Base-by-base conservation (phyloP, 2,113 vertebrate genomes). In the Alosa alosa region DNA sequence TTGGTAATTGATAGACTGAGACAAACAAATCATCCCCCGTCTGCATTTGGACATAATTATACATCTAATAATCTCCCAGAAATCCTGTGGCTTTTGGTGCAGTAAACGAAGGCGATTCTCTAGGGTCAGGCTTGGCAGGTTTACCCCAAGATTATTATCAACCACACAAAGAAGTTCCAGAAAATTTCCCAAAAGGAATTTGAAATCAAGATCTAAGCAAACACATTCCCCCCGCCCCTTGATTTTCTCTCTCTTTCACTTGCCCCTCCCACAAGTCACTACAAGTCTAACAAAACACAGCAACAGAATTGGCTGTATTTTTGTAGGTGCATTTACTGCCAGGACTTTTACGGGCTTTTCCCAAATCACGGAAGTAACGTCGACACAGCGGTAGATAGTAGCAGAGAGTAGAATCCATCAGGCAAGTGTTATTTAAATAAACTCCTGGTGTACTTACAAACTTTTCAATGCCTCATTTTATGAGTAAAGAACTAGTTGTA, bases 61-160 rank as follows among this genome's bases (percentile, higher is more conserved):
- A 85, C 85, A 86, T 89, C 88, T 86, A 86, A 87, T 87, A 87
- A 88, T 89, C 75, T 85, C 81, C 86, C 81, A 85, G 88, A 84
- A 86, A 83, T 89, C 89, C 83, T 36, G 83, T 85, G 85, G 87
- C 85, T 87, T 88, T 78, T 82, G 86, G 89, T 87, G 84, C 89
- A 86, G 89, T 11, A 90, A 84, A 92, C 83, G 88, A 83, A 83
- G 49, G 18, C 41, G 72, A 57, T 86, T 87, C 86, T 83, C 88
- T 88, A 86, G 83, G 84, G 87, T 87, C 64, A 39, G 15, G 84
- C 82, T 87, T 68, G 57, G 75, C 85, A 52, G 89, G 88, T 91
- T 92, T 90, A 89, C 81, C 68, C 64, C 82, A 85, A 92, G 93
- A 94, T 94, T 87, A 44, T 87, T 91, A 94, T 94, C 93, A n/a